Evolutionary conservation across 2,888 invertebrate genomes (phyloP), one percentile per base, ranked within the genome.

Genomic region (Orgyia antiqua): DNA sequence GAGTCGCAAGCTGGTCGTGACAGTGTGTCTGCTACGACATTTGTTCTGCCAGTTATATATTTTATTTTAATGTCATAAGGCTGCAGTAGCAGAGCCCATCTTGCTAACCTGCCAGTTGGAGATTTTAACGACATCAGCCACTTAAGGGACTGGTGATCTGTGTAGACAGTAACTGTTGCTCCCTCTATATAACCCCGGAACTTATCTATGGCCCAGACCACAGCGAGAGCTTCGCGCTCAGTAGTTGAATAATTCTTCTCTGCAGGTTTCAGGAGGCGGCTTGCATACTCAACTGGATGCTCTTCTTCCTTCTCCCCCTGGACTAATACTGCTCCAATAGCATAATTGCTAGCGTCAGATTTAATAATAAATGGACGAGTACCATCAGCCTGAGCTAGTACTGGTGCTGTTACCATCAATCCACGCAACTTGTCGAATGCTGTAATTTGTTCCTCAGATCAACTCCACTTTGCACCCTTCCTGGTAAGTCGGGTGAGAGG

Each of bases 231-330:
- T 17, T 26, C 26, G 4, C 15, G 9, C 15, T 15, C 10, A 3
- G 15, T 15, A 15, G 15, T 20, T 3, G 20, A 20, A 6, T 20
- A 20, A 8, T 20, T n/a, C 20, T n/a, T 3, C 9, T n/a, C 6
- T n/a, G 21, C 28, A 2, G 20, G 13, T 10, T 21, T 21, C 10
- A 19, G n/a, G 4, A 8, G 29, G 0, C 51, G 37, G 24, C 58
- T 57, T 1, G 56, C 51, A 13, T 44, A 54, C 11, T 51, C 46
- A 2, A 50, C 32, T 6, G 36, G 36, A 5, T 29, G 30, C 13
- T 35, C 35, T 19, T 10, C 20, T 25, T 1, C 30, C 27, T 29
- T 40, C 39, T 30, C n/a, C n/a, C 43, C 39, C 34, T 39, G 39
- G 8, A 35, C 26, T 15, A 43, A 27, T 23, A 33, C 43, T 15